Percentiles rank a stretch among this genome's conserved stretches.
Conservation (phyloP, 1,140 invertebrate genomes). For the Aphaenogaster ashmeadi region DNA sequence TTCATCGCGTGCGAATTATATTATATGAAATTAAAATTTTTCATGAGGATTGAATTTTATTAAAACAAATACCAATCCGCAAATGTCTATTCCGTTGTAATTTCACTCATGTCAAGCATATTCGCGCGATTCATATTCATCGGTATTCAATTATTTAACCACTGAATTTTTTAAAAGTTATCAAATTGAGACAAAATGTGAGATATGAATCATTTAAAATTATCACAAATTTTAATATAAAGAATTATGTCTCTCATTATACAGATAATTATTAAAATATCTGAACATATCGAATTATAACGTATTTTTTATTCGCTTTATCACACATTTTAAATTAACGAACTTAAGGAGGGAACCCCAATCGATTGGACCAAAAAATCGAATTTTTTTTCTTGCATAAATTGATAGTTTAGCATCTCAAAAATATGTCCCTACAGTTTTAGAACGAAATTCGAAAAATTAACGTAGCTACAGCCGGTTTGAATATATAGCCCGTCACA, state of each 20-base stretch:
- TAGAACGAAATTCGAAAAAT: too few relatives aligned
- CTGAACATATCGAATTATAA: neutral
- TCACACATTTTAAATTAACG: neutral
- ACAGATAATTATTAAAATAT: neutral
- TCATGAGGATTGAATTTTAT: neutral
- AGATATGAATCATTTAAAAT: neutral
- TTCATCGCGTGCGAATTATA: neutral
- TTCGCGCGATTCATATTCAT: neutral
- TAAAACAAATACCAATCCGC: slow-evolving; percentile 4
- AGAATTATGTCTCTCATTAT: neutral
- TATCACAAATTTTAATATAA: neutral
- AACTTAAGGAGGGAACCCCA: too few relatives aligned
- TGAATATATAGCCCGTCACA: too few relatives aligned
- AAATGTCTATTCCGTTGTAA: neutral
- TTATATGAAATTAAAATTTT: slow-evolving; percentile 13
- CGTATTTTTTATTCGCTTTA: neutral
- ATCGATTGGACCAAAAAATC: too few relatives aligned
- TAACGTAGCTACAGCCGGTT: too few relatives aligned
- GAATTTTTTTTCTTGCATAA: too few relatives aligned
- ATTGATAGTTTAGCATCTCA: too few relatives aligned
- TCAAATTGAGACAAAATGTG: neutral
- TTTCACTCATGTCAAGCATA: neutral
- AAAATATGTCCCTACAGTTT: too few relatives aligned
- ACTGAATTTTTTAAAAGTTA: neutral
- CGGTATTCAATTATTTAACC: neutral